Evolutionary conservation across 2,888 invertebrate species (phyloP).

Genomic region (Tigriopus californicus): DNA sequence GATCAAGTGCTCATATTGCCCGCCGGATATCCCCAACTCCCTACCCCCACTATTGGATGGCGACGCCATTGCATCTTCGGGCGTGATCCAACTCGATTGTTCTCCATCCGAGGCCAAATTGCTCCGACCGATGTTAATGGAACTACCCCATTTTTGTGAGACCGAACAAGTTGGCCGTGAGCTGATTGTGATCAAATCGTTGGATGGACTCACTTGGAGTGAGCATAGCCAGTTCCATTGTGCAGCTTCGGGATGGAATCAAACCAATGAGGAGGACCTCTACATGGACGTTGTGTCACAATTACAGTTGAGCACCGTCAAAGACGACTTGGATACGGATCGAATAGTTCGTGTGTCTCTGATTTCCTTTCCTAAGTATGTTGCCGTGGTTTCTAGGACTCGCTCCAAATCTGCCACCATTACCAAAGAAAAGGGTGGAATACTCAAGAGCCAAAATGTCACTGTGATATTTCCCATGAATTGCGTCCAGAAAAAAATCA

Average conservation of each 20-base stretch:
- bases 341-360: constrained; percentile 5
- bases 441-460: too few relatives aligned
- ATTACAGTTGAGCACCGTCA: not conserved
- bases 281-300: not conserved
- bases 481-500: too few relatives aligned
- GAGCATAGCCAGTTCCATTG: constrained; percentile 5
- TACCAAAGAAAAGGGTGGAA: too few relatives aligned
- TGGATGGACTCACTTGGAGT: constrained; percentile 15
- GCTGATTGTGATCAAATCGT: constrained; percentile 5
- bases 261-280: constrained; percentile 3
- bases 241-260: not conserved
- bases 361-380: constrained; percentile 6
- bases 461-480: too few relatives aligned
- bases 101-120: constrained; percentile 1
- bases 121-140: constrained; percentile 7
- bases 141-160: constrained; percentile 14
- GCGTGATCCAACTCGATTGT: not conserved
- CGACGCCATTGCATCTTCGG: constrained; percentile 12
- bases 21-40: not conserved
- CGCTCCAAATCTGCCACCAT: too few relatives aligned
- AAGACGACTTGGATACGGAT: constrained; percentile 3
- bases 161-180: constrained; percentile 10
- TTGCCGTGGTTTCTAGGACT: constrained; percentile 2
- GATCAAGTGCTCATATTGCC: constrained; percentile 3
- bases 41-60: constrained; percentile 16